phyloP scores from a whole-genome alignment of 2,888 invertebrate species.

The Andrena marginata region DNA sequence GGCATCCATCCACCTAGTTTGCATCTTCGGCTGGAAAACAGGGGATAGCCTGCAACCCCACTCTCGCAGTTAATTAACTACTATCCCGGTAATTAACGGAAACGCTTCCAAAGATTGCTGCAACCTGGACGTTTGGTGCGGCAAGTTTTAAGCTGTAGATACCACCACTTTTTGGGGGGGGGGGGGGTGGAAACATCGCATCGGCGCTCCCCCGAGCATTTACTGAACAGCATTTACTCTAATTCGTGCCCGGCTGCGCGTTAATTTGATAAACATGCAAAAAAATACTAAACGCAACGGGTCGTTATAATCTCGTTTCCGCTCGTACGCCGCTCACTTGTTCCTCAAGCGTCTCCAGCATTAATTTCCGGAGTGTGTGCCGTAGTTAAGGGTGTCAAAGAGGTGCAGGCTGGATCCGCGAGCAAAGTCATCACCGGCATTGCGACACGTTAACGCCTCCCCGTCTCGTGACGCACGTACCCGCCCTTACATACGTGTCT shows the following conservation, averaged over 20 bases:
- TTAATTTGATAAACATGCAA: conserved; percentile 16
- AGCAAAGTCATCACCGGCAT: conserved; percentile 39
- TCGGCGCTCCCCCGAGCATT: conserved; percentile 14
- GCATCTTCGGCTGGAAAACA: conserved; percentile 34
- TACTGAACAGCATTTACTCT: background rate
- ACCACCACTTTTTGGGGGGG: background rate
- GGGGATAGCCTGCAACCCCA: background rate
- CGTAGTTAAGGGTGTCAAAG: conserved; percentile 56
- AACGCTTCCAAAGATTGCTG: conserved; percentile 23
- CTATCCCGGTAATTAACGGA: conserved; percentile 41
- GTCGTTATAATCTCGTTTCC: background rate
- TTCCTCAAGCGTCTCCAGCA: conserved; percentile 38
- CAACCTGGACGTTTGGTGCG: conserved; percentile 14
- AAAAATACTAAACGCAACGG: background rate
- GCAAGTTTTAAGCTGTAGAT: conserved; percentile 22
- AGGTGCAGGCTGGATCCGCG: conserved; percentile 46
- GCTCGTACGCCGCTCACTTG: conserved; percentile 22
- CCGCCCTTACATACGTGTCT: conserved; percentile 18
- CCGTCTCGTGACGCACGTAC: conserved; percentile 40
- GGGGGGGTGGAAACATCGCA: background rate
- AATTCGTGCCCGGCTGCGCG: background rate
- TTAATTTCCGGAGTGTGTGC: conserved; percentile 45
- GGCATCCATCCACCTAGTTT: conserved; percentile 36
- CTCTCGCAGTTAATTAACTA: conserved; percentile 36
- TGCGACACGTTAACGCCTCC: conserved; percentile 55